Base-by-base conservation (phyloP, 2,113 vertebrate genomes). In the Passer domesticus region DNA sequence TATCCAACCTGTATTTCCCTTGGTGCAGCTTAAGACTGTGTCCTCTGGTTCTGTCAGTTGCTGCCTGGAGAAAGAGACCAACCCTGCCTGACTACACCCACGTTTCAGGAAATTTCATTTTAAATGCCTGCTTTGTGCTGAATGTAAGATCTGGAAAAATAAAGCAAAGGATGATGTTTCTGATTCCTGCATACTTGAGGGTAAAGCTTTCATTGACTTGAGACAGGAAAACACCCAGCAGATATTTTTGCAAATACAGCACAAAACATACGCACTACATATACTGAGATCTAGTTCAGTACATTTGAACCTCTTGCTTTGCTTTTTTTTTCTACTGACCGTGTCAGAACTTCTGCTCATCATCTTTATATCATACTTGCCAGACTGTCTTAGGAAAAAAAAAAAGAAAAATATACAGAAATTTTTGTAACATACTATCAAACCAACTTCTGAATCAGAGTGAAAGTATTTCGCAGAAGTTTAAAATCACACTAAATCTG, bases 211-310 rank as follows among this genome's bases (percentile, higher is more conserved):
- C 13, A 22, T 3, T 52, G 49, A 60, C 25, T 60, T 74, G 43
- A 56, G 56, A 23, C 35, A 64, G 35, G 27, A 67, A 53, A 74
- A 66, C 10, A 53, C 2, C 2, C 5, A 21, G 7, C 6, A 27
- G 43, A 5, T 62, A 15, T n/a, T 84, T 81, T 87, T 75, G 28
- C 11, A 70, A 78, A 91, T 31, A 47, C 3, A 56, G 31, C 1
- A 3, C 3, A 17, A 69, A 81, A 56, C 1, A 2, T 15, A 56
- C 35, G 4, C 67, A 27, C 18, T 43, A 4, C 9, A 8, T 3
- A 3, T 76, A 64, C 44, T 69, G 49, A 91, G 33, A 56, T 9
- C 7, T 50, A 4, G 1, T 7, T 66, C 17, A 6, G 13, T 49
- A 13, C 28, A 27, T 66, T n/a, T 66, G 39, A 80, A 23, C 5